Evolutionary conservation across 2,888 invertebrate species (phyloP), one percentile per base, ranked within the genome.

Genomic region (Drosophila mulleri): DNA sequence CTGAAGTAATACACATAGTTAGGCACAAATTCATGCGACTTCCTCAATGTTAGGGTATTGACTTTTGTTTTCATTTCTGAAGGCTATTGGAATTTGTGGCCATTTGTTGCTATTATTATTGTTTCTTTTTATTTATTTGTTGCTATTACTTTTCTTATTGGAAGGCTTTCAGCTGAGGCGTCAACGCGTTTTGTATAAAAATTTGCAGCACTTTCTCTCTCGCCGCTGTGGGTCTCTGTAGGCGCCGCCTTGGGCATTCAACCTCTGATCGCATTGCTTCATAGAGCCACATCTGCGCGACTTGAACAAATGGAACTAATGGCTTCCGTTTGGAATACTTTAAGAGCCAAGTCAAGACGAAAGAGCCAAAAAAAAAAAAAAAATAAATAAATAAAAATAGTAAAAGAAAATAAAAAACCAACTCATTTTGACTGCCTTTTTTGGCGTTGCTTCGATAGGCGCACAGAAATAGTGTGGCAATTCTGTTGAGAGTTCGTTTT

Each of bases 241-340:
- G 53, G 32, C 60, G 45, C 12, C 16, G 18, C 58, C 42, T 44
- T 48, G 37, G 39, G 39, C 45, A 39, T 54, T 18, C 39, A 23
- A 42, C 23, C 14, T 44, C 18, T 44, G 37, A 23, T 64, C 39
- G 32, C 53, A 23, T 54, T 44, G 77, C 62, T 64, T 52, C 62
- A 70, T 67, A 57, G 56, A 69, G 66, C 48, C 29, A 5, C 47
- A 50, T 20, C 41, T 54, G 20, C 52, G 44, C 48, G 48, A 59
- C 50, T 61, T 62, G 37, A 69, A 69, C 75, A 85, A 78, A 75
- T 72, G 69, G 70, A 85, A 78, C 74, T 83, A 86, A 88, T 86
- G 76, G 82, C 89, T 86, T 88, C 87, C 90, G 87, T 83, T 90
- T 59, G 64, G 72, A 78, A 71, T 79, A 81, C 86, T 86, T 88